Percentiles rank a stretch among this genome's conserved stretches.
phyloP scores from a whole-genome alignment of 2,113 vertebrate genomes.

The Carassius auratus region DNA sequence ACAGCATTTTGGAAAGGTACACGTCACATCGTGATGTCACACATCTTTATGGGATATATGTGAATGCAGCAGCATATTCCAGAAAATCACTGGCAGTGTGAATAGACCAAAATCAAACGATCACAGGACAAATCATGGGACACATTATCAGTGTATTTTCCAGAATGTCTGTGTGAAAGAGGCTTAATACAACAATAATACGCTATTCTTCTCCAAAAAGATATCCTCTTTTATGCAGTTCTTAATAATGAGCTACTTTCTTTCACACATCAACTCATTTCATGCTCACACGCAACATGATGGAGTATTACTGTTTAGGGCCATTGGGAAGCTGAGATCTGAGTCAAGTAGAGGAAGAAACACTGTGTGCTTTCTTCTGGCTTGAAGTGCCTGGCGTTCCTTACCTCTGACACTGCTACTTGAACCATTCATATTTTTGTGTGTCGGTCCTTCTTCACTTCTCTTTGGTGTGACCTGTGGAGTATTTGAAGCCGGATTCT shows the following conservation, averaged over 20 bases:
- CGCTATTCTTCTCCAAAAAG: too few species aligned
- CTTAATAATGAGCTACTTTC: not conserved
- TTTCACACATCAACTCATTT: not conserved
- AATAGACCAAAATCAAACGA: too few species aligned
- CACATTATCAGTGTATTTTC: too few species aligned
- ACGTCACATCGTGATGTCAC: too few species aligned
- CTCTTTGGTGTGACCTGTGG: not conserved
- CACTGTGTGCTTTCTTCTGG: slow-evolving; percentile 32
- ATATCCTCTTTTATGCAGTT: too few species aligned
- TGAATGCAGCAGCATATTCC: too few species aligned
- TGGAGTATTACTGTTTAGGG: slow-evolving; percentile 10
- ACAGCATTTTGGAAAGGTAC: too few species aligned
- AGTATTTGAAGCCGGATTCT: slow-evolving; percentile 40
- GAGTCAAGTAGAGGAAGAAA: slow-evolving; percentile 40
- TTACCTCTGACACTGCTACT: slow-evolving; percentile 36
- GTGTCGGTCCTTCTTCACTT: slow-evolving; percentile 6
- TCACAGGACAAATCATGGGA: too few species aligned
- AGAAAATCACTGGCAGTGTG: too few species aligned
- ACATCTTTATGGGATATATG: too few species aligned
- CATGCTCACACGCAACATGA: not conserved
- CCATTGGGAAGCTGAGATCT: slow-evolving; percentile 11
- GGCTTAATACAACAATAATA: too few species aligned
- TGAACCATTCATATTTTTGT: slow-evolving; percentile 42
- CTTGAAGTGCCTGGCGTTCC: slow-evolving; percentile 35
- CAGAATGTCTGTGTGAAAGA: too few species aligned